Base-by-base conservation (phyloP, 2,113 vertebrate species). In the Tinamus guttatus region DNA sequence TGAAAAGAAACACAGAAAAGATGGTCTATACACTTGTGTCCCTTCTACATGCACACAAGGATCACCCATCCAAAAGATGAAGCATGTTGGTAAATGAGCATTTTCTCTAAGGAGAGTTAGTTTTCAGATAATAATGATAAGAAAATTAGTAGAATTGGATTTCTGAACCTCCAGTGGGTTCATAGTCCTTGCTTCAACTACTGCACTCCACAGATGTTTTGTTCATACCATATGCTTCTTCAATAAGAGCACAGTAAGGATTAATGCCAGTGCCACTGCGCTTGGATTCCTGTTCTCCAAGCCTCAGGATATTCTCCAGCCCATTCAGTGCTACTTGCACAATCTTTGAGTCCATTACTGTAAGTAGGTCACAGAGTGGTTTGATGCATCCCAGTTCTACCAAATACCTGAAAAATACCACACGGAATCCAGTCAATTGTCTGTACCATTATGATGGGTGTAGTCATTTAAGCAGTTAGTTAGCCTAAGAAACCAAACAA, bases 321-420 rank as follows among this genome's bases (percentile, higher is more conserved):
- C 99, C 99, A 68, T 99, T 99, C 78, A 99, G 97, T 27, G 99
- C 99, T 95, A 99, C 99, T 88, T 99, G 99, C 90, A 99, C 99
- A 59, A 99, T 99, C 98, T 99, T 99, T 79, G 99, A 99, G 96
- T 99, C 99, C 99, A 99, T 99, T 71, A 99, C 98, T 9, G 99
- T 99, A 83, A 99, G 99, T 63, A 99, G 98, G 97, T 99, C 99
- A 59, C 99, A 99, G 64, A 99, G 98, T 9, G 99, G 99, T 97
- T 99, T 99, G 97, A 99, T 99, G 94, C 99, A 99, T 73, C 99
- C 99, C 63, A 99, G 97, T 73, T 99, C 99, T 96, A 99, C 99
- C 21, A 99, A 98, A 96, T 99, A 99, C 95, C 99, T 99, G 97
- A 96, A 98, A 95, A 79, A 93, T 89, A 82, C 27, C 51, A 90